Evolutionary conservation across 2,113 vertebrate species (phyloP).

Genomic region (Eupsittula cactorum): DNA sequence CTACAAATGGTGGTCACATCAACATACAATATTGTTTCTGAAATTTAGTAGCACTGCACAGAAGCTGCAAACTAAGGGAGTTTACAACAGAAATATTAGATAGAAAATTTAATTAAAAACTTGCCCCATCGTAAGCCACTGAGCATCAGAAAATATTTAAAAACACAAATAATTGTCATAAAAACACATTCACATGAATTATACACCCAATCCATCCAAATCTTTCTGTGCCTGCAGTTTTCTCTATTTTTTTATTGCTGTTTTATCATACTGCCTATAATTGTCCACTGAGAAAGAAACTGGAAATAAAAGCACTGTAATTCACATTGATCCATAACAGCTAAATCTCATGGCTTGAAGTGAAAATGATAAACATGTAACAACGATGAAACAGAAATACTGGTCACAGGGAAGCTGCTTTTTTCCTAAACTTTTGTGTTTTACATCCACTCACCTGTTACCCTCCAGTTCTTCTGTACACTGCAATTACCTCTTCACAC

Average conservation of each 20-base stretch:
- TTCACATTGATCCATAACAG: neutral
- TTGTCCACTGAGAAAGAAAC: neutral
- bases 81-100: neutral
- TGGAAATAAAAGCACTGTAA: neutral
- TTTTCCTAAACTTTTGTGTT: neutral
- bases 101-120: conserved; percentile 45
- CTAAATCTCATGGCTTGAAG: neutral
- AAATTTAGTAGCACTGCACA: neutral
- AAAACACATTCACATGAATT: neutral
- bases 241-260: neutral
- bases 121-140: neutral
- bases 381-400: neutral
- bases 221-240: neutral
- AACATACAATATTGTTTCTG: neutral
- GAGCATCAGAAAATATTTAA: neutral
- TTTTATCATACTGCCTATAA: neutral
- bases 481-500: neutral
- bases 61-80: neutral
- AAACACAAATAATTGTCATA: neutral
- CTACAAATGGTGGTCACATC: neutral
- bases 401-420: neutral
- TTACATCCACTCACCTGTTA: neutral
- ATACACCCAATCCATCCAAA: neutral
- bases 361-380: neutral
- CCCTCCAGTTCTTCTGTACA: neutral